Evolutionary conservation across 2,797 vertebrate species (phyloP).

Genomic region (Pseudotriccus pelzelni): DNA sequence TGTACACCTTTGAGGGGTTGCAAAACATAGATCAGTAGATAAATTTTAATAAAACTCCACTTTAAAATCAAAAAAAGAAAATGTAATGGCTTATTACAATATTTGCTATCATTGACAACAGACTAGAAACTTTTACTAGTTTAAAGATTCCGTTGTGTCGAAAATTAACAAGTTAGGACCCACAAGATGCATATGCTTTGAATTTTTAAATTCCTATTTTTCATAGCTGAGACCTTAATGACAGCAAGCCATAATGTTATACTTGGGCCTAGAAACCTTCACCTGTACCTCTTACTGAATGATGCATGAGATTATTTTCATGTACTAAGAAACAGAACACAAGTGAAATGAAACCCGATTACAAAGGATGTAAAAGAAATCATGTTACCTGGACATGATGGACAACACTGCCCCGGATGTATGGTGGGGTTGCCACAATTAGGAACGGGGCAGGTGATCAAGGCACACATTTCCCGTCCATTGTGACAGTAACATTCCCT

Average conservation of each 20-base stretch:
- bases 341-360: background rate
- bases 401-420: conserved; percentile 85
- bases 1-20: background rate
- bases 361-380: background rate
- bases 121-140: background rate
- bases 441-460: conserved; percentile 88
- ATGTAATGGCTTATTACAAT: background rate
- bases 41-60: background rate
- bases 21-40: background rate
- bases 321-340: background rate
- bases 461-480: conserved; percentile 88
- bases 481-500: conserved; percentile 89
- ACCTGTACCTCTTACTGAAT: background rate
- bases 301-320: background rate
- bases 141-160: background rate
- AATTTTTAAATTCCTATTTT: background rate
- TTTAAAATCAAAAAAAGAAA: background rate
- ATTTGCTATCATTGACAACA: background rate
- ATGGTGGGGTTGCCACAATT: conserved; percentile 85
- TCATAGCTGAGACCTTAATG: background rate
- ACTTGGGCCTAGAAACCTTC: background rate
- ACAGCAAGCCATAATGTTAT: background rate
- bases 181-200: background rate
- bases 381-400: conserved; percentile 83
- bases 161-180: background rate